A percentile compares a stretch with the other conserved stretches of the same genome.
Conservation (phyloP, 2,113 vertebrate species). For the Gasterosteus aculeatus region DNA sequence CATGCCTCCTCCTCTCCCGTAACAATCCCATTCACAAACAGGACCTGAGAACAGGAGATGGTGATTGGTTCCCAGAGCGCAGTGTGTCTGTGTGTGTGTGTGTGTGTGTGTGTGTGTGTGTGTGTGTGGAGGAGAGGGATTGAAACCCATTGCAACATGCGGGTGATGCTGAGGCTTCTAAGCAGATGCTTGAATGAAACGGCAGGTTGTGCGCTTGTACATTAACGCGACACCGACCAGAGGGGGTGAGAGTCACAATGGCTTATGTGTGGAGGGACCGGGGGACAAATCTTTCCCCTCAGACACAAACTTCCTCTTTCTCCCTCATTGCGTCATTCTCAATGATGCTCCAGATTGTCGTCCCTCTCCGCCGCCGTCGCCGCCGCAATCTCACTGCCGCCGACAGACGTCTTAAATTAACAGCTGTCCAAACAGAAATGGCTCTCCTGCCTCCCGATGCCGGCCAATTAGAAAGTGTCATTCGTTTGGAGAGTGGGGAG, state of each 20-base stretch:
- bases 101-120: constrained; percentile 34
- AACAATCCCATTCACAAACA: constrained; percentile 79
- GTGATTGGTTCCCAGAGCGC: constrained; percentile 70
- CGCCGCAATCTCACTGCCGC: background rate
- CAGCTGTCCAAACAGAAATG: constrained; percentile 47
- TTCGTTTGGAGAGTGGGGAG: constrained; percentile 8
- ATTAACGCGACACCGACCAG: constrained; percentile 1
- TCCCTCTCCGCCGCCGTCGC: background rate
- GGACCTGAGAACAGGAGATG: constrained; percentile 59
- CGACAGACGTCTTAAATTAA: constrained; percentile 38
- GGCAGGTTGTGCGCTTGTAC: constrained; percentile 28
- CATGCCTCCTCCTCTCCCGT: constrained; percentile 59
- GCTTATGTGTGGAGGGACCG: constrained; percentile 32
- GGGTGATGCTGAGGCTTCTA: constrained; percentile 38
- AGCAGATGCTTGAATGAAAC: constrained; percentile 46
- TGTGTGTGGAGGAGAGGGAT: constrained; percentile 17
- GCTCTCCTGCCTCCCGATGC: constrained; percentile 14
- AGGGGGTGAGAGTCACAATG: background rate
- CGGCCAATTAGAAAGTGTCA: constrained; percentile 49
- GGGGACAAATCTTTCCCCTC: background rate
- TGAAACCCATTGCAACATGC: constrained; percentile 25
- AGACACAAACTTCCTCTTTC: constrained; percentile 37
- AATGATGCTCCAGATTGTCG: constrained; percentile 34
- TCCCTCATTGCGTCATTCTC: constrained; percentile 44
- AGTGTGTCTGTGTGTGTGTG: constrained; percentile 50